Percentiles rank a stretch among this genome's conserved stretches.
These are phyloP conservation scores for Agelaius phoeniceus DNA, from an alignment of 2,113 vertebrate species.

Conservation along the genomic window DNA sequence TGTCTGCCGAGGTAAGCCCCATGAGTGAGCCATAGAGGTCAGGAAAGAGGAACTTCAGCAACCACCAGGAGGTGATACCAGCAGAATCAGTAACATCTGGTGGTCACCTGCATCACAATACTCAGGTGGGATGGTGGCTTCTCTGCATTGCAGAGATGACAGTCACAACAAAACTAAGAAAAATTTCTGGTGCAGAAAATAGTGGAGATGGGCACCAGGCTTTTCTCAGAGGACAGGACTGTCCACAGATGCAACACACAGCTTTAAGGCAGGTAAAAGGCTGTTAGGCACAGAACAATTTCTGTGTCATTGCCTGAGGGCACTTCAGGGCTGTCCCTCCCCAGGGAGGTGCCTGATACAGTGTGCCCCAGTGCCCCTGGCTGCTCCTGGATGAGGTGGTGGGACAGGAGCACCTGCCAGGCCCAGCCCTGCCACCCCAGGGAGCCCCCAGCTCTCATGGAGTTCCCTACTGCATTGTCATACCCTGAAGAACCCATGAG, in stretches of 20 bases:
- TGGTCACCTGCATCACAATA: background rate
- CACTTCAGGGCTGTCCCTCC: background rate
- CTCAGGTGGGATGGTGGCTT: background rate
- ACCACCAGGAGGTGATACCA: fast-evolving
- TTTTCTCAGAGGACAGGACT: background rate
- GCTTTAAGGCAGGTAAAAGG: background rate
- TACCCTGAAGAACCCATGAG: background rate
- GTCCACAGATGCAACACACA: background rate
- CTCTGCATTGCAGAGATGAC: background rate
- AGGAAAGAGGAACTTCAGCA: background rate
- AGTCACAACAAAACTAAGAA: background rate
- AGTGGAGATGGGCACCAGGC: background rate
- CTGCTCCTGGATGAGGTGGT: background rate
- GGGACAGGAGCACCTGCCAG: background rate
- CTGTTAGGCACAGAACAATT: background rate
- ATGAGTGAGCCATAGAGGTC: background rate
- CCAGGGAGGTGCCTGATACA: background rate
- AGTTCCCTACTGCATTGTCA: background rate
- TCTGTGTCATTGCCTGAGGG: background rate
- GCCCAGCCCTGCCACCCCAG: background rate
- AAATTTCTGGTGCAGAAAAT: background rate
- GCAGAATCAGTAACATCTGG: background rate
- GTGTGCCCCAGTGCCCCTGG: fast-evolving
- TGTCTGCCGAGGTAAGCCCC: fast-evolving
- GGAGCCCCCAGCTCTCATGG: background rate